Base-by-base conservation (phyloP, 2,797 vertebrate species). In the Coracias cyanogaster region DNA sequence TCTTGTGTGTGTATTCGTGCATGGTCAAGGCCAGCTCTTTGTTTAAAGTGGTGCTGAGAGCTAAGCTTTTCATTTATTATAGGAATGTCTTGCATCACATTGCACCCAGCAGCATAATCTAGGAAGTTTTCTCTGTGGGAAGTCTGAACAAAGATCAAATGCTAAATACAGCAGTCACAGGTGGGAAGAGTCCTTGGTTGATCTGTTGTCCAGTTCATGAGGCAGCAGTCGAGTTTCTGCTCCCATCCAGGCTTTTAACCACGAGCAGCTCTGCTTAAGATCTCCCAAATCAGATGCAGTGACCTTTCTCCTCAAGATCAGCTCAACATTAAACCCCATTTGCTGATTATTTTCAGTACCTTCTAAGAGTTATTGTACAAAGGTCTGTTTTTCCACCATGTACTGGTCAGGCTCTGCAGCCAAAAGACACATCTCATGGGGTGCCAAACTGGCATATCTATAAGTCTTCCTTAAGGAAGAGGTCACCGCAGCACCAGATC, bases 201-300 rank as follows among this genome's bases (percentile, higher is more conserved):
- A 90, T 19, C 13, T 78, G 17, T 14, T 81, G 31, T 16, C 37
- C 65, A 48, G 22, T 60, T 78, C 67, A 61, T 46, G 49, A 61
- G 33, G 37, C 26, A 61, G 5, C 6, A 46, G 15, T 35, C 15
- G 45, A 60, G 25, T 61, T 78, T 57, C 37, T 64, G 26, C 19
- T 37, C 12, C 9, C 7, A 9, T 16, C 0, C 0, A 67, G 39
- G 26, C 28, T 72, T 33, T 46, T 62, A 54, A 22, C 12, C 43
- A 24, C 6, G 17, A 64, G 21, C 15, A 71, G 64, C 58, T 15
- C n/a, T 58, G 45, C 3, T 39, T 26, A 24, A 17, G 21, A 43
- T 62, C 66, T 77, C 51, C 46, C 24, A 35, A 33, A 65, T 14
- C 31, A 13, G 0, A 0, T 2, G 8, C 20, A 65, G 9, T 8